Conservation (phyloP, 2,797 vertebrate species). For the Pygocentrus nattereri region DNA sequence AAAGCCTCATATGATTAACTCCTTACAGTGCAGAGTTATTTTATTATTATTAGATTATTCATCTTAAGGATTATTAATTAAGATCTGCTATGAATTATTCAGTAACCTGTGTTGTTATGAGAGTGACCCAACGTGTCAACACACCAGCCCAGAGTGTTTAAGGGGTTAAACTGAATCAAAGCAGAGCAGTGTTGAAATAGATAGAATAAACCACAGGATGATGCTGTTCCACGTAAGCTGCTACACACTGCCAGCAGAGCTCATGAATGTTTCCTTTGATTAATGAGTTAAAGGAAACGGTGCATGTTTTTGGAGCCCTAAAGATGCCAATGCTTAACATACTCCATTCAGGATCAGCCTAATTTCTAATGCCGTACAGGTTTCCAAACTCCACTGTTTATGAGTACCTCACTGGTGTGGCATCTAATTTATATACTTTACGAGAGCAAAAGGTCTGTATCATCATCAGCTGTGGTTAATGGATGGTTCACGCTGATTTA, state of each 20-base stretch:
- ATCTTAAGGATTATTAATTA: background rate
- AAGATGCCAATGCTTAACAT: constrained; percentile 27
- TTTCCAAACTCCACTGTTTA: constrained; percentile 25
- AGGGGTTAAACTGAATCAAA: constrained; percentile 8
- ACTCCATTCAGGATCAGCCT: constrained; percentile 9
- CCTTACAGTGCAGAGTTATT: too few relatives aligned
- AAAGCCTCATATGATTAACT: background rate
- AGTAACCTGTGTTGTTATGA: too few relatives aligned
- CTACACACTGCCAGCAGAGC: constrained; percentile 11
- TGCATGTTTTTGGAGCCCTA: background rate
- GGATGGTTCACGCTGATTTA: constrained; percentile 9
- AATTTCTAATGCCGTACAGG: constrained; percentile 13
- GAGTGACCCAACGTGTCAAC: too few relatives aligned
- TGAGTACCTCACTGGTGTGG: background rate
- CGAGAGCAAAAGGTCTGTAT: constrained; percentile 19
- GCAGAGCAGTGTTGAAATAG: background rate
- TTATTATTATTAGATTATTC: too few relatives aligned
- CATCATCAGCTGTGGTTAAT: constrained; percentile 5
- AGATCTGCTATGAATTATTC: background rate
- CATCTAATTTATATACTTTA: constrained; percentile 38
- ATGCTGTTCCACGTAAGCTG: background rate
- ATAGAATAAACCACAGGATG: background rate
- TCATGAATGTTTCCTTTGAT: constrained; percentile 38
- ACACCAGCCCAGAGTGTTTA: too few relatives aligned
- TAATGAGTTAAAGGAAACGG: constrained; percentile 38